Evolutionary conservation across 2,113 vertebrate species (phyloP).

Genomic region (Perccottus glenii): DNA sequence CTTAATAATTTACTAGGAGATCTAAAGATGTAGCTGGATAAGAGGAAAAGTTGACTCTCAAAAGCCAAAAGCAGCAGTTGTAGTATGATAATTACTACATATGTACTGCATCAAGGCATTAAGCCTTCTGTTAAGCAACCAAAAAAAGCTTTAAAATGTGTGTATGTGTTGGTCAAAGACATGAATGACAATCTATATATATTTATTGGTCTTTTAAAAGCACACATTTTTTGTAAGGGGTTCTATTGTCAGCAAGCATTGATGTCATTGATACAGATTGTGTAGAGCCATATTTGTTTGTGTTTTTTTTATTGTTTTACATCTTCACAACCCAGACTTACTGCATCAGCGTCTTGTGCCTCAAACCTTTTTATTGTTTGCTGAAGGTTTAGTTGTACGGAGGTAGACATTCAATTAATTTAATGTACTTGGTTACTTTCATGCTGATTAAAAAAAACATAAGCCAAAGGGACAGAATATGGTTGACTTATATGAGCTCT

Average conservation of each 20-base stretch:
- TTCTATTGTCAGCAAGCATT: slow-evolving; percentile 37
- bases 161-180: slow-evolving; percentile 24
- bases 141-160: slow-evolving; percentile 62
- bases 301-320: slow-evolving; percentile 16
- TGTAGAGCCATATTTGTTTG: slow-evolving; percentile 21
- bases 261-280: slow-evolving; percentile 20
- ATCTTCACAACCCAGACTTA: neutral
- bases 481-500: slow-evolving; percentile 4
- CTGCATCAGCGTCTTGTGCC: neutral
- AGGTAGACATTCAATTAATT: neutral
- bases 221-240: slow-evolving; percentile 66
- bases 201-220: slow-evolving; percentile 53
- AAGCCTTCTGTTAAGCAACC: slow-evolving; percentile 26
- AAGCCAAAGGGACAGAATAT: slow-evolving; percentile 16
- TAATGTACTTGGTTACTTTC: neutral
- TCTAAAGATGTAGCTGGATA: slow-evolving; percentile 21
- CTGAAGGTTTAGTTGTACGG: neutral
- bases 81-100: slow-evolving; percentile 44
- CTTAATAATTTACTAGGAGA: slow-evolving; percentile 28
- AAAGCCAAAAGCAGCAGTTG: slow-evolving; percentile 7
- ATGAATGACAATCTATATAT: slow-evolving; percentile 66
- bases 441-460: slow-evolving; percentile 7
- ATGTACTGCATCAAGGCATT: slow-evolving; percentile 33
- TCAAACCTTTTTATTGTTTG: neutral
- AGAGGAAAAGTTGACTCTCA: slow-evolving; percentile 22